Conservation (phyloP, 2,888 invertebrate genomes). For the Ptycholaimellus sp. region DNA sequence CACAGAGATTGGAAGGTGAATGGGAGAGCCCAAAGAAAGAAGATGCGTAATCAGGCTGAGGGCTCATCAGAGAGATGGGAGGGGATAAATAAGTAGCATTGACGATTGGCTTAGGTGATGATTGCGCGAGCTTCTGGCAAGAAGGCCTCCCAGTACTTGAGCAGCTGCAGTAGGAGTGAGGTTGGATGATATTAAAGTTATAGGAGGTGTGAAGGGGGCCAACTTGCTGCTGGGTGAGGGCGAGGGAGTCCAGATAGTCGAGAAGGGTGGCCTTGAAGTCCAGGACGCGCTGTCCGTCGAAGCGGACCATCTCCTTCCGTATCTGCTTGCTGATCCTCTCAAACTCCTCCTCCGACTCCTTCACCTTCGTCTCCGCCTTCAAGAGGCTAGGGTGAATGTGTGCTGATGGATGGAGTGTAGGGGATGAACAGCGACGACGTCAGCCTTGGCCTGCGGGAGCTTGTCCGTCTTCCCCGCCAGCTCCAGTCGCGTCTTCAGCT, state of each 20-base stretch:
- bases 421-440: constrained; percentile 57
- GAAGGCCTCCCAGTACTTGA: constrained; percentile 85
- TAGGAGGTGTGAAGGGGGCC: neutral
- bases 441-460: constrained; percentile 57
- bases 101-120: constrained; percentile 14
- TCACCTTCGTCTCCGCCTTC: constrained; percentile 85
- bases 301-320: constrained; percentile 70
- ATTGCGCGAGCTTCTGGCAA: constrained; percentile 79
- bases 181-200: neutral
- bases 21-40: too few relatives aligned
- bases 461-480: constrained; percentile 68
- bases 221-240: constrained; percentile 81
- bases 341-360: constrained; percentile 81
- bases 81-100: too few relatives aligned
- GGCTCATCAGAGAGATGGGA: too few relatives aligned
- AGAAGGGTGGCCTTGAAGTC: constrained; percentile 74
- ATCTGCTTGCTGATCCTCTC: constrained; percentile 68
- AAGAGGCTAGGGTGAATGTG: constrained; percentile 8
- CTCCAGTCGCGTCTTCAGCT: constrained; percentile 72
- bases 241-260: constrained; percentile 69
- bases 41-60: too few relatives aligned
- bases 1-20: too few relatives aligned
- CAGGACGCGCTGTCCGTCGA: constrained; percentile 58
- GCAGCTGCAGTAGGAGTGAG: constrained; percentile 39
- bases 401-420: neutral